Conservation (phyloP, 2,797 vertebrate genomes). For the Benthosema pterotum region DNA sequence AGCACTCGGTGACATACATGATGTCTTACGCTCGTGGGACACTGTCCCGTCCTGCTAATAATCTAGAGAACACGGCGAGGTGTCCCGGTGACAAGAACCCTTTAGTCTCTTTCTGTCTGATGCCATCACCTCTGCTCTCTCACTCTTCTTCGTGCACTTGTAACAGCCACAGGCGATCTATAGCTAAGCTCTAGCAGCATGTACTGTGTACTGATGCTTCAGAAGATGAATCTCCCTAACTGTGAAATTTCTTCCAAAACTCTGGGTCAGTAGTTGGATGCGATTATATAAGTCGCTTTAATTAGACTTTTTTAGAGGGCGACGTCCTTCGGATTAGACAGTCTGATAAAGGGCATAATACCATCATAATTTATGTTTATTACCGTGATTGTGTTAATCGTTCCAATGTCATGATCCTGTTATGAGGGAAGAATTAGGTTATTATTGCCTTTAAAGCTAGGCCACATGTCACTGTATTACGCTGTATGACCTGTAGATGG, state of each 20-base stretch:
- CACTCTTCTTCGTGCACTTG: too few relatives aligned
- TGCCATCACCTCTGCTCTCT: too few relatives aligned
- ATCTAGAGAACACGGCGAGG: too few relatives aligned
- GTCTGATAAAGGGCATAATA: conserved; percentile 37
- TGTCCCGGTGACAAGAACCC: too few relatives aligned
- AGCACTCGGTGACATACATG: conserved; percentile 62
- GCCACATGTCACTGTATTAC: conserved; percentile 44
- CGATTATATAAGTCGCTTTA: conserved; percentile 52
- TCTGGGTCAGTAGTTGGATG: conserved; percentile 32
- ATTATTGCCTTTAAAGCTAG: conserved; percentile 47
- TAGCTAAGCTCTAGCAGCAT: too few relatives aligned
- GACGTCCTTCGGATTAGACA: conserved; percentile 62
- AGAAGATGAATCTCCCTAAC: too few relatives aligned
- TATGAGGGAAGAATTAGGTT: conserved; percentile 59
- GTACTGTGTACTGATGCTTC: too few relatives aligned
- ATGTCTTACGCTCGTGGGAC: conserved; percentile 62
- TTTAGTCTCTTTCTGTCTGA: too few relatives aligned
- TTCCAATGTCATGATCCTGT: conserved; percentile 51
- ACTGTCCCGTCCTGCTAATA: not conserved
- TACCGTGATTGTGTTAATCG: conserved; percentile 62
- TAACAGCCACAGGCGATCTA: too few relatives aligned
- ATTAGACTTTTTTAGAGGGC: conserved; percentile 51
- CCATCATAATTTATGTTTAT: conserved; percentile 68
- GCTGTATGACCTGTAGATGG: conserved; percentile 64
- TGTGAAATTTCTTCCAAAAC: conserved; percentile 15